A percentile compares a stretch with the other conserved stretches of the same genome.
phyloP scores from a whole-genome alignment of 2,113 vertebrate genomes.

The Dendrocopos noguchii region DNA sequence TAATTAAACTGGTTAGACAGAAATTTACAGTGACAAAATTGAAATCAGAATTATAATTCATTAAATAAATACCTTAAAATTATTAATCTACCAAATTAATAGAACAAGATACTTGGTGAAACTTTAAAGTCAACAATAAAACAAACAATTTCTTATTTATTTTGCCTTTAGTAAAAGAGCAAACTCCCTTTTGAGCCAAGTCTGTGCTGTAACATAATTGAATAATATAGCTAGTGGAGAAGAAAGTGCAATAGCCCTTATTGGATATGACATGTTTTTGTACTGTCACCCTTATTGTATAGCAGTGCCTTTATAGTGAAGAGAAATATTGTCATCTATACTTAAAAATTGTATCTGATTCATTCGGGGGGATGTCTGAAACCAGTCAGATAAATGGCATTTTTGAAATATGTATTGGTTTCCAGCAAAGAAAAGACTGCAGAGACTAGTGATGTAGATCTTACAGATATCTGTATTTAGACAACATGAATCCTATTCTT shows the following conservation, averaged over 20 bases:
- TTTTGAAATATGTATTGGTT: background rate
- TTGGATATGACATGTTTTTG: background rate
- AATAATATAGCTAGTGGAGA: background rate
- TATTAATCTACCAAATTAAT: background rate
- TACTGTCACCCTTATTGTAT: background rate
- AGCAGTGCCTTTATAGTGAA: background rate
- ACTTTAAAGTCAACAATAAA: background rate
- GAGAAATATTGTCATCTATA: background rate
- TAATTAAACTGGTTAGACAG: background rate
- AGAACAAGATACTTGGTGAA: background rate
- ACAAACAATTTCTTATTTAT: background rate
- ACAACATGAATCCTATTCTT: background rate
- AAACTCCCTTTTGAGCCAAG: accelerated
- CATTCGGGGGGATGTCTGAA: background rate
- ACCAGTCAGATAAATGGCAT: background rate
- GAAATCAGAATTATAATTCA: background rate
- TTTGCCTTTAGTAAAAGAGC: background rate
- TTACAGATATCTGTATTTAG: background rate
- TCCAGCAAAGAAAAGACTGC: background rate
- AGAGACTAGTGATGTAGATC: background rate
- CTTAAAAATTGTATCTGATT: background rate
- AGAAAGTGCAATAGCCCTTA: background rate
- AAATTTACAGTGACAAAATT: background rate
- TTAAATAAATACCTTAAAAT: background rate
- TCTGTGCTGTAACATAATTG: background rate